phyloP scores from a whole-genome alignment of 2,113 vertebrate species.

The Scomber scombrus region DNA sequence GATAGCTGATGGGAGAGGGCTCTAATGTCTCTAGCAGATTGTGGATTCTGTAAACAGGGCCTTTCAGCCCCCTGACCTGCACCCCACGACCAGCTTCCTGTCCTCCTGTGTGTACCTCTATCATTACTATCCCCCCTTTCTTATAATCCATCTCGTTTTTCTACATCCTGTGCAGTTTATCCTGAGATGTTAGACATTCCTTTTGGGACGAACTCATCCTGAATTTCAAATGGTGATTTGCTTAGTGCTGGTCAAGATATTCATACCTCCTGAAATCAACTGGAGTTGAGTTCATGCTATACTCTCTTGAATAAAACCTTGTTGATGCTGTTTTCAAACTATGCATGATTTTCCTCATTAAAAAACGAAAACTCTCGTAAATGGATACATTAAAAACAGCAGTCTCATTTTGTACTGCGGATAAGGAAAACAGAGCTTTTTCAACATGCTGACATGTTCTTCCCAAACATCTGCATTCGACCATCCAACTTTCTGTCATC shows the following conservation, averaged over 20 bases:
- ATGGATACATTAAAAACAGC: no score
- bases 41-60: constrained; percentile 58
- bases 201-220: neutral
- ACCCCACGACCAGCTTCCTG: constrained; percentile 53
- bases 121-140: neutral
- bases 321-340: neutral
- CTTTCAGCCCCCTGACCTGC: constrained; percentile 41
- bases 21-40: constrained; percentile 70
- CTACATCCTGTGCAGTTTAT: neutral
- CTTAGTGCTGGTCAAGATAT: neutral
- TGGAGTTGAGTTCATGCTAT: no score
- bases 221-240: constrained; percentile 2
- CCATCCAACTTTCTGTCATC: neutral
- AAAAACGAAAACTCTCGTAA: neutral
- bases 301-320: neutral
- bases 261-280: neutral
- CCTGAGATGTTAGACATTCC: neutral
- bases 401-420: neutral
- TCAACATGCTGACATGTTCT: neutral
- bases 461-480: neutral
- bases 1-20: constrained; percentile 39
- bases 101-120: constrained; percentile 36
- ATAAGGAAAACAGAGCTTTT: neutral
- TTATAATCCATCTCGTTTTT: neutral
- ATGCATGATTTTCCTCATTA: neutral